Conservation (phyloP, 2,113 vertebrate species). For the Phrynosoma platyrhinos region DNA sequence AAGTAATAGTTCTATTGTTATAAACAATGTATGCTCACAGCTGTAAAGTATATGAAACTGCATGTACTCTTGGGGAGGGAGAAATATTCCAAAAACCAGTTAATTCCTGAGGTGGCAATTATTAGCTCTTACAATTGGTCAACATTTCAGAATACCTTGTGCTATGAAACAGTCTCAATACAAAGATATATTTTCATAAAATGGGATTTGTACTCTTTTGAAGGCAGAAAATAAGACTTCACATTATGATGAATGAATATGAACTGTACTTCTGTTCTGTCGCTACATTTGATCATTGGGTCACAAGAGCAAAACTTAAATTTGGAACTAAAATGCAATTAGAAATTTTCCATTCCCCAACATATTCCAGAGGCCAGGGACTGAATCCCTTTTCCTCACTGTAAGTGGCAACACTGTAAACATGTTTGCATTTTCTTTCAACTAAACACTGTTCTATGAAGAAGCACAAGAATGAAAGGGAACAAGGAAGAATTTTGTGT, state of each 20-base stretch:
- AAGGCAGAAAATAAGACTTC: slow-evolving; percentile 69
- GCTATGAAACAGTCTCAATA: slow-evolving; percentile 72
- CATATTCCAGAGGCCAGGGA: slow-evolving; percentile 61
- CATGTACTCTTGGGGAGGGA: slow-evolving; percentile 60
- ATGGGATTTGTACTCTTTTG: slow-evolving; percentile 47
- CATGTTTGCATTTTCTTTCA: slow-evolving; percentile 53
- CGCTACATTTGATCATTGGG: slow-evolving; percentile 64
- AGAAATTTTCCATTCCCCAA: slow-evolving; percentile 47
- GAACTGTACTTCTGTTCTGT: slow-evolving; percentile 47
- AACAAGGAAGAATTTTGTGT: slow-evolving; percentile 70
- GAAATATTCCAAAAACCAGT: slow-evolving; percentile 68
- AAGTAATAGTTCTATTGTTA: slow-evolving; percentile 61
- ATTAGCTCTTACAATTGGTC: slow-evolving; percentile 66
- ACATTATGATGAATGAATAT: slow-evolving; percentile 50
- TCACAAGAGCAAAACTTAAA: slow-evolving; percentile 56
- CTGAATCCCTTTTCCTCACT: slow-evolving; percentile 65
- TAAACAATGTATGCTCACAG: slow-evolving; percentile 70
- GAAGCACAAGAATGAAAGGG: slow-evolving; percentile 65
- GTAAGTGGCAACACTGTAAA: slow-evolving; percentile 79
- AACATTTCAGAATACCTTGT: slow-evolving; percentile 72
- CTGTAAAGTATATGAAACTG: slow-evolving; percentile 66
- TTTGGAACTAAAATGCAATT: slow-evolving; percentile 53
- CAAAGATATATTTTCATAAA: slow-evolving; percentile 46
- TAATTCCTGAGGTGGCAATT: slow-evolving; percentile 80
- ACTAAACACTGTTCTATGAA: slow-evolving; percentile 67